Percentiles rank a stretch among this genome's conserved stretches.
Conservation (phyloP, 2,797 vertebrate genomes). For the Smutsia gigantea region DNA sequence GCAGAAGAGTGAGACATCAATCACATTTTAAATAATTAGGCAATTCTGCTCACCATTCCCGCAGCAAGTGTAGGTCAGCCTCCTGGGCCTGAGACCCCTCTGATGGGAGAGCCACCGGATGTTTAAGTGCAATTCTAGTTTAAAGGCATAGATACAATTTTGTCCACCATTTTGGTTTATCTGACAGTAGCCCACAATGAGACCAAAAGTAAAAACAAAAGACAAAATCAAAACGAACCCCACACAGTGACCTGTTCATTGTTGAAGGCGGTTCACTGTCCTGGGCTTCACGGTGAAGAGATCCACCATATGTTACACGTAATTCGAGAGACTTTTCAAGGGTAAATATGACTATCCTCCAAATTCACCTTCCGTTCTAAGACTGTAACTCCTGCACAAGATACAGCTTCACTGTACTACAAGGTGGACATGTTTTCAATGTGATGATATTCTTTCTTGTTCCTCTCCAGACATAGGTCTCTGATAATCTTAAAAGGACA, state of each 20-base stretch:
- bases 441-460: background rate
- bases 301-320: background rate
- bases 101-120: fast-evolving
- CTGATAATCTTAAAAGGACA: background rate
- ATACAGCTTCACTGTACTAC: no score
- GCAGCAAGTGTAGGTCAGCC: background rate
- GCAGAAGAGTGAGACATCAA: background rate
- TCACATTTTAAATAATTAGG: background rate
- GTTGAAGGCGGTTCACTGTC: background rate
- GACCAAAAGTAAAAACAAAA: background rate
- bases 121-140: background rate
- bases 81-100: background rate
- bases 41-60: background rate
- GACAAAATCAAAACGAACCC: background rate
- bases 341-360: background rate
- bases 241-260: background rate
- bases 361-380: background rate
- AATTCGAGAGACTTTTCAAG: background rate
- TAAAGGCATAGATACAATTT: background rate
- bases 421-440: background rate
- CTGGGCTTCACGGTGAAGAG: background rate
- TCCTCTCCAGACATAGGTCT: background rate
- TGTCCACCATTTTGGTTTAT: background rate
- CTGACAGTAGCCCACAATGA: background rate
- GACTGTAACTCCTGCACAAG: background rate